Base-by-base conservation (phyloP, 2,888 invertebrate species). In the Oxystoma pomonae region DNA sequence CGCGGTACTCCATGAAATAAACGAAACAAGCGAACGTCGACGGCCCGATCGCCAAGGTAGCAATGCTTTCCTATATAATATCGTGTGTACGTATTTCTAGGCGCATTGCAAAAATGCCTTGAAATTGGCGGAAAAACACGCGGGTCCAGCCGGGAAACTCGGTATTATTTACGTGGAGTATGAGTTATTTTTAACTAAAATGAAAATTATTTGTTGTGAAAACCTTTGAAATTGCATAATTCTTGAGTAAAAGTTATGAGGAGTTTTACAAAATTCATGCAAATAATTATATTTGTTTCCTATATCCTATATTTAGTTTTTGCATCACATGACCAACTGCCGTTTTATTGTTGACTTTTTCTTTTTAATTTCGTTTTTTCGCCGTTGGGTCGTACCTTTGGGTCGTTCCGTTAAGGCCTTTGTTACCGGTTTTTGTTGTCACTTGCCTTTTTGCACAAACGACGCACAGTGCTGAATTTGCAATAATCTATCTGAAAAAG, bases 1-100 rank as follows among this genome's bases (percentile, higher is more conserved):
- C 71, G 70, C 72, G 72, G 63, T 53, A 53, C 17, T 53, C 53
- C 53, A 53, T 53, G 53, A 19, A 53, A 53, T 53, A 53, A 19
- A 19, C 53, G 53, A 35, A 35, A 35, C 35, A 35, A 12, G 35
- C 35, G 35, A 35, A 35, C 35, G 35, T 35, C 35, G 35, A 35
- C 12, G 3, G 35, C 12, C 35, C 35, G 35, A 35, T 12, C 35
- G 35, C 5, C 35, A 35, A 12, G 35, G 3, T 35, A 35, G 35
- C 35, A 3, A 35, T 35, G 35, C 35, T 35, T 35, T 35, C 12
- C 35, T 35, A 35, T 35, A 7, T 35, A 7, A 12, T 35, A 7
- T 35, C 3, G 12, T 7, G 12, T 35, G 3, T 35, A 35, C 35
- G 12, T 12, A 35, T 7, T 35, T n/a, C 35, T 35, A 35, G 35